Evolutionary conservation across 1,140 invertebrate genomes (phyloP), one percentile per base, ranked within the genome.

Genomic region (Thaumatotibia leucotreta): DNA sequence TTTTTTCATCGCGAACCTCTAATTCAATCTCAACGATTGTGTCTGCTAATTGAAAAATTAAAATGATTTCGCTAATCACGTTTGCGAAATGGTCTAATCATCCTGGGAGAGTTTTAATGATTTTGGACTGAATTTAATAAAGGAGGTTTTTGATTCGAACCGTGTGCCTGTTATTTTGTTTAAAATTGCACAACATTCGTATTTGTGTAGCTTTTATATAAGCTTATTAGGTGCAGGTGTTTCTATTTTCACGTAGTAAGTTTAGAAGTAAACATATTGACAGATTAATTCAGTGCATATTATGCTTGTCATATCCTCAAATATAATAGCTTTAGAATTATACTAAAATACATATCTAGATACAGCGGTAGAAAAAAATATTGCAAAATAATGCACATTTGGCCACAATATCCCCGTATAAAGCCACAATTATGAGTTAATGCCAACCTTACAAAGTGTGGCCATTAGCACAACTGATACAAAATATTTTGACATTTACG

Each of bases 401-500:
- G 84, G 85, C 67, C 71, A 82, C 76, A 84, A 79, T 78, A 73
- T 75, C 67, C 77, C 74, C 70, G 73, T 69, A 80, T 80, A 76
- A 74, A 52, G 74, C 75, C 80, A 89, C 86, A 90, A 90, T 88
- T 78, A 70, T 68, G 79, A 66, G 72, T 79, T 87, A 89, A 88
- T 88, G 79, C 73, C 64, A 69, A 77, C 74, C 70, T 79, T 79
- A 77, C 79, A 80, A 85, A 85, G 70, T 73, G 74, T 73, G 67
- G 67, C 84, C 86, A 88, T 89, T 88, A 86, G 76, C 79, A 83
- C 83, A 86, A 80, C 77, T 82, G 86, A 88, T 82, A 83, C 80
- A 80, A 86, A 89, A 90, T 90, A 90, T 90, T 90, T 90, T 90
- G 88, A 90, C 88, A 71, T 85, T 82, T 75, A 75, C 74, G 69